These are phyloP conservation scores for Charanyca ferruginea DNA, from an alignment of 2,888 invertebrate genomes.

Conservation along the genomic window DNA sequence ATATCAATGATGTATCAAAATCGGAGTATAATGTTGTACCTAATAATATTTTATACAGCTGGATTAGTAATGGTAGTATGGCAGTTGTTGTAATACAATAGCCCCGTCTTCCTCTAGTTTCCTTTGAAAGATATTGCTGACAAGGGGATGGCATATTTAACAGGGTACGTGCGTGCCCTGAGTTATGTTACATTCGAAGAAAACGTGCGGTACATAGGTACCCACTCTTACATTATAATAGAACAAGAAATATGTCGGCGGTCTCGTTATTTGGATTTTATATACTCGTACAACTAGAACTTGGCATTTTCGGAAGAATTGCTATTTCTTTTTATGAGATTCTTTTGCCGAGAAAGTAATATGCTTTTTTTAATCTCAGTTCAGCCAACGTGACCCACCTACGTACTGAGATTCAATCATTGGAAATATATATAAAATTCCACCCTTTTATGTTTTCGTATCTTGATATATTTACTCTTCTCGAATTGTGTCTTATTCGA, in stretches of 20 bases:
- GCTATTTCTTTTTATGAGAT: background rate
- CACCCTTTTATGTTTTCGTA: background rate
- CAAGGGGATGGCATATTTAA: slow-evolving; percentile 21
- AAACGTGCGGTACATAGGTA: background rate
- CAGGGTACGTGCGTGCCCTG: slow-evolving; percentile 9
- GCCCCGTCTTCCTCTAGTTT: slow-evolving; percentile 2
- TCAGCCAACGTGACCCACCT: background rate
- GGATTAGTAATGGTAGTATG: background rate
- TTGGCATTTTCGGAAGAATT: background rate
- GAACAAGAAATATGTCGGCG: slow-evolving; percentile 21
- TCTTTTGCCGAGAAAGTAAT: slow-evolving; percentile 12
- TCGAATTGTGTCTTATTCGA: background rate
- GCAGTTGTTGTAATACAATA: slow-evolving; percentile 5
- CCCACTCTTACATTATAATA: background rate
- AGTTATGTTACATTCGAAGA: slow-evolving; percentile 8
- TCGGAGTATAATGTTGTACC: no score
- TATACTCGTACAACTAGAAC: background rate
- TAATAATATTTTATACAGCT: background rate
- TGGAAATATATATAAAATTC: background rate
- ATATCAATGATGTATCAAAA: no score
- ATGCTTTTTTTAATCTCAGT: background rate
- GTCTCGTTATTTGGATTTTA: slow-evolving; percentile 21
- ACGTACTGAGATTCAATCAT: background rate
- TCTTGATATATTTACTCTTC: background rate
- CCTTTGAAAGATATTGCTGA: slow-evolving; percentile 27